Evolutionary conservation across 2,113 vertebrate species (phyloP).

Genomic region (Procavia capensis): DNA sequence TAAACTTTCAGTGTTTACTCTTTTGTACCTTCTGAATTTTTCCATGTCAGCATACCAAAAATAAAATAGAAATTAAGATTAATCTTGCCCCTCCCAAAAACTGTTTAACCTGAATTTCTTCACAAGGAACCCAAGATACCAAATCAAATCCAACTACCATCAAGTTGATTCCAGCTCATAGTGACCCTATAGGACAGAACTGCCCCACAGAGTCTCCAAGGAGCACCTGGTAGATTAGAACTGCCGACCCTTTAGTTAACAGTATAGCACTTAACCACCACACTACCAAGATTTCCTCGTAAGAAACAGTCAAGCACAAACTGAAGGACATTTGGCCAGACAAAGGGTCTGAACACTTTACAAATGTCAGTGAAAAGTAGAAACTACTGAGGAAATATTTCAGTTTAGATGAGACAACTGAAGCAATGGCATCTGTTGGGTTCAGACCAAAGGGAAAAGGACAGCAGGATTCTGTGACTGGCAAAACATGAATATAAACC

Average conservation of each 20-base stretch:
- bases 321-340: not conserved
- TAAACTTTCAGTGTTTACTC: not conserved
- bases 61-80: not conserved
- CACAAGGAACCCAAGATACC: no score
- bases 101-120: not conserved
- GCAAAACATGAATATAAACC: not conserved
- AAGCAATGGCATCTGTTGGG: not conserved
- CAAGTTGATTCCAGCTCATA: no score
- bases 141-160: no score
- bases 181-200: no score
- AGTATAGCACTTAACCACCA: no score
- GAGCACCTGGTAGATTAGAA: no score
- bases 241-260: no score
- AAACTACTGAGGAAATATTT: not conserved
- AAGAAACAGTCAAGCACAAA: constrained; percentile 20
- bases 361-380: not conserved
- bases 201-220: no score
- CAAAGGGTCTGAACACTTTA: not conserved
- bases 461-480: not conserved
- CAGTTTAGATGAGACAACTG: not conserved
- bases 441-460: not conserved
- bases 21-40: not conserved
- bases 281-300: not conserved
- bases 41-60: not conserved
- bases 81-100: not conserved